Conservation (phyloP, 2,113 vertebrate genomes). For the Fregetta grallaria region DNA sequence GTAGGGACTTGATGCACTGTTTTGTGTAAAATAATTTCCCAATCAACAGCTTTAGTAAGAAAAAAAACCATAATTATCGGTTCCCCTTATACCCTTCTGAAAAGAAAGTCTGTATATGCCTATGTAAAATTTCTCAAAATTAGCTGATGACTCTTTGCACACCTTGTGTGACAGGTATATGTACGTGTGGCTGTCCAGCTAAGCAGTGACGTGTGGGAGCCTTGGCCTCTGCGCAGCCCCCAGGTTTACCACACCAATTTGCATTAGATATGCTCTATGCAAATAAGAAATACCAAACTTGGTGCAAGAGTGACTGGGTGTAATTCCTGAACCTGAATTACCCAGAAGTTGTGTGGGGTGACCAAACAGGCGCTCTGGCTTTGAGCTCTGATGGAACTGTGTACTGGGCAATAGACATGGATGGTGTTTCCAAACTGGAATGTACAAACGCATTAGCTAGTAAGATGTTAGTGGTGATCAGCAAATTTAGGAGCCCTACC, state of each 20-base stretch:
- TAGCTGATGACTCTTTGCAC: not conserved
- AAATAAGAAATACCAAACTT: not conserved
- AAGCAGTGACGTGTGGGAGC: too few relatives aligned
- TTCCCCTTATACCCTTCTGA: not conserved
- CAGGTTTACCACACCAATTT: not conserved
- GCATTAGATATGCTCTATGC: not conserved
- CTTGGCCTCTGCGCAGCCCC: too few relatives aligned
- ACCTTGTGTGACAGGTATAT: not conserved
- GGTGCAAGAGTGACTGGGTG: not conserved
- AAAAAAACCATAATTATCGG: not conserved
- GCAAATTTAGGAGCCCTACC: not conserved
- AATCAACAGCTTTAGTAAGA: not conserved
- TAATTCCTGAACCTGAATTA: not conserved
- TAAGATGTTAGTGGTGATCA: not conserved
- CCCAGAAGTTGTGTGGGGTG: not conserved
- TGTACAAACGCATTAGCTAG: not conserved
- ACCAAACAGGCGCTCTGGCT: not conserved
- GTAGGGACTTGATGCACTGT: fast-evolving
- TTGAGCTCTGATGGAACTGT: not conserved
- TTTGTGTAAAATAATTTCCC: not conserved
- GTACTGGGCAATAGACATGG: not conserved
- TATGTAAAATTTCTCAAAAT: not conserved
- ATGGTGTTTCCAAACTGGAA: not conserved
- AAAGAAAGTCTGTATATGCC: not conserved
- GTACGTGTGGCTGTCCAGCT: not conserved